A percentile compares a stretch with the other conserved stretches of the same genome.
Conservation (phyloP, 2,888 invertebrate genomes). For the Hydroisotoma schaefferi region DNA sequence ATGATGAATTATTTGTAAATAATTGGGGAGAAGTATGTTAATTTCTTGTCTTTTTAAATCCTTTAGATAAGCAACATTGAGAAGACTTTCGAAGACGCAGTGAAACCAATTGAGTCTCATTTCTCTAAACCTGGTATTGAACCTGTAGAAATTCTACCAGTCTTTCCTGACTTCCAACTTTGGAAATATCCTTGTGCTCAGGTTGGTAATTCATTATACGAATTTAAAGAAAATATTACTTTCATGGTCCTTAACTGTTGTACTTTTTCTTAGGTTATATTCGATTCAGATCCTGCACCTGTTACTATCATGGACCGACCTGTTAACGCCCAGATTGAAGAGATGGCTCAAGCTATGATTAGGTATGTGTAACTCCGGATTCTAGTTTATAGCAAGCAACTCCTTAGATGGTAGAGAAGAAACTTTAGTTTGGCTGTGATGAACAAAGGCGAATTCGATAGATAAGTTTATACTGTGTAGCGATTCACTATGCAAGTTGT, state of each 20-base stretch:
- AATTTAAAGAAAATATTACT: background rate
- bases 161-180: constrained; percentile 90
- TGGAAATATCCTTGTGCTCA: constrained; percentile 97
- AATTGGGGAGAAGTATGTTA: background rate
- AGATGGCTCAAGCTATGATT: constrained; percentile 99
- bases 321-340: constrained; percentile 84
- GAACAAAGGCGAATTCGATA: constrained; percentile 45
- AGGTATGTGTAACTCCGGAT: constrained; percentile 66
- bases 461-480: background rate
- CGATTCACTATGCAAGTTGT: background rate
- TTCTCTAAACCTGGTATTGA: constrained; percentile 94
- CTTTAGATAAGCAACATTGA: constrained; percentile 92
- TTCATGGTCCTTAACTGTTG: background rate
- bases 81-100: constrained; percentile 91
- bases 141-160: constrained; percentile 79
- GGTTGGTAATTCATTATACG: constrained; percentile 22
- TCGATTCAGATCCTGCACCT: constrained; percentile 97
- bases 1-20: background rate
- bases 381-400: no score
- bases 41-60: background rate
- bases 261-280: constrained; percentile 68
- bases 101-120: constrained; percentile 79
- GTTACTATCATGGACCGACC: constrained; percentile 64
- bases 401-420: no score
- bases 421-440: constrained; percentile 32